Percentiles rank a stretch among this genome's conserved stretches.
These are phyloP conservation scores for Sipha flava DNA, from an alignment of 1,140 invertebrate genomes.

Conservation along the genomic window DNA sequence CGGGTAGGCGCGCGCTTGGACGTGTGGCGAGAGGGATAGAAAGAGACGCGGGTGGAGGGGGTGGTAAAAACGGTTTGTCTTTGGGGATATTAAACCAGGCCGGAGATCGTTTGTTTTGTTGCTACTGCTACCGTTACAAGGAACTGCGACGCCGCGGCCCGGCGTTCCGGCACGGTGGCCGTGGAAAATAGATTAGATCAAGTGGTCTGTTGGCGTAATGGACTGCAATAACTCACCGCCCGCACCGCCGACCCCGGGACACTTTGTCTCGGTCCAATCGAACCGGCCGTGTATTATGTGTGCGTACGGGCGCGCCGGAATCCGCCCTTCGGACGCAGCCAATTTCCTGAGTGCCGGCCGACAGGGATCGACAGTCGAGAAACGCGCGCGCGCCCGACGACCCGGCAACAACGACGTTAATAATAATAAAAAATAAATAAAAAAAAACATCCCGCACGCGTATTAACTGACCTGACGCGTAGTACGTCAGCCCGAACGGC, in stretches of 20 bases:
- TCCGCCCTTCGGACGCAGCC: slow-evolving; percentile 26
- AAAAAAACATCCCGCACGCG: too few species aligned
- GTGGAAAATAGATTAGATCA: slow-evolving; percentile 33
- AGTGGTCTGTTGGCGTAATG: slow-evolving; percentile 32
- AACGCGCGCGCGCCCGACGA: too few species aligned
- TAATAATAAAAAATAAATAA: too few species aligned
- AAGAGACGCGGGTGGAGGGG: neutral
- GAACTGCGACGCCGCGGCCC: neutral
- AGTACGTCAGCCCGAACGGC: too few species aligned
- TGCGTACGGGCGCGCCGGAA: neutral
- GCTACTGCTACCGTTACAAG: neutral
- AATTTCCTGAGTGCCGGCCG: slow-evolving; percentile 28
- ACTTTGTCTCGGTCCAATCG: slow-evolving; percentile 29
- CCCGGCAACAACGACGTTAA: too few species aligned
- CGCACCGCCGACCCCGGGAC: neutral
- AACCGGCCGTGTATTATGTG: neutral
- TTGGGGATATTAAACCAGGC: slow-evolving; percentile 29
- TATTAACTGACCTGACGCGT: too few species aligned
- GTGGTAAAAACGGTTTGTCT: slow-evolving; percentile 24
- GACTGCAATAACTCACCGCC: slow-evolving; percentile 23
- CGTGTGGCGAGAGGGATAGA: neutral
- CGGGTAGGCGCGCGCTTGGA: neutral
- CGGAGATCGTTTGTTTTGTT: slow-evolving; percentile 27
- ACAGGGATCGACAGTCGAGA: neutral
- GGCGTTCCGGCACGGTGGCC: slow-evolving; percentile 27